These are phyloP conservation scores for Nemurella pictetii DNA, from an alignment of 2,888 invertebrate genomes.

Conservation along the genomic window DNA sequence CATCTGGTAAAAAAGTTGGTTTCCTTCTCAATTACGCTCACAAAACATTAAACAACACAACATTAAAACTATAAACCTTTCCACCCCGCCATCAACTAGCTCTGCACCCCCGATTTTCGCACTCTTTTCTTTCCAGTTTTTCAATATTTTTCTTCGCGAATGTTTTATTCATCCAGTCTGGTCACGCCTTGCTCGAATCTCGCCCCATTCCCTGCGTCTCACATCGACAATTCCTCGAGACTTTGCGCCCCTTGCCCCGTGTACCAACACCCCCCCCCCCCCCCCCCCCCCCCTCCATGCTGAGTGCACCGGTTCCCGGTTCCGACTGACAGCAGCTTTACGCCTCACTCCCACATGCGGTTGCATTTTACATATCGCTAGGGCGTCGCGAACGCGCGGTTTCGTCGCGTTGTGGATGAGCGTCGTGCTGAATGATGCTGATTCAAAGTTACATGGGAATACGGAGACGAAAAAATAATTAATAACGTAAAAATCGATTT, in stretches of 20 bases:
- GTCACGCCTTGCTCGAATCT: slow-evolving; percentile 35
- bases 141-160: slow-evolving; percentile 47
- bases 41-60: no score
- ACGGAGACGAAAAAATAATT: no score
- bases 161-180: slow-evolving; percentile 54
- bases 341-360: slow-evolving; percentile 7
- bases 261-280: background rate
- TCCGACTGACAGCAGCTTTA: background rate
- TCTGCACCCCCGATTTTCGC: slow-evolving; percentile 13
- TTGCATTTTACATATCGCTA: background rate
- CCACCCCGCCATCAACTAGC: slow-evolving; percentile 6
- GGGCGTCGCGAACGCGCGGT: no score
- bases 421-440: no score
- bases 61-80: no score
- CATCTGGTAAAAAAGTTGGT: no score
- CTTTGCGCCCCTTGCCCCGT: slow-evolving; percentile 17
- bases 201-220: slow-evolving; percentile 21
- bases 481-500: no score
- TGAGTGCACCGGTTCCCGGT: slow-evolving; percentile 12
- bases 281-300: background rate
- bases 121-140: slow-evolving; percentile 35
- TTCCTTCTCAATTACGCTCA: no score
- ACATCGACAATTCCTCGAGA: slow-evolving; percentile 36
- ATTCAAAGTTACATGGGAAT: no score
- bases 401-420: no score